Evolutionary conservation across 2,113 vertebrate genomes (phyloP), one percentile per base, ranked within the genome.

Genomic region (Semnornis frantzii): DNA sequence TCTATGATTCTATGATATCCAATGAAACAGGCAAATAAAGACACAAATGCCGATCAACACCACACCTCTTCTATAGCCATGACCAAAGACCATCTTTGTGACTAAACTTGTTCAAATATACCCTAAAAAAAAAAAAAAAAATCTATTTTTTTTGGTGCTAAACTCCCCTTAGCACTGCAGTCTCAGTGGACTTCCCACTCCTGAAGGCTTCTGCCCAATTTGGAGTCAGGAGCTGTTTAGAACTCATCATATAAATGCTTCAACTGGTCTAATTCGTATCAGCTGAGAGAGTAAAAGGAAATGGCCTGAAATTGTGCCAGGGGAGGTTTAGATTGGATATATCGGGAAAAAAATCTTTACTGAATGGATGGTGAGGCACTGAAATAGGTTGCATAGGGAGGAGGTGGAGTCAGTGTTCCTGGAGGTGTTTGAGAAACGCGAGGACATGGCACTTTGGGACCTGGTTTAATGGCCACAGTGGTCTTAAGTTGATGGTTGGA

Each of bases 61-160:
- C 74, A 42, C 5, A 44, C 9, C 16, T 74, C 0, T 0, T 74
- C 50, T 25, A 58, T 0, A 2, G 37, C 1, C 5, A 34, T 44
- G 50, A 62, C 62, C 71, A 42, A 50, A 82, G 75, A 52, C 31
- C 54, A 62, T 72, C 39, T 58, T 74, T 52, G 44, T 94, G 48
- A 92, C 59, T 69, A 75, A 69, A 33, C 37, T 79, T 63, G 72
- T 37, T 11, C 46, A 48, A 73, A 92, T 75, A 75, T 24, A 85
- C 6, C 64, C 27, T n/a, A 54, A 19, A 52, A 75, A 81, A 82
- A 76, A 2, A 3, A 42, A 37, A 37, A 37, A 37, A 37, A 37
- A 37, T 37, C n/a, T n/a, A n/a, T n/a, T n/a, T n/a, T n/a, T n/a
- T 37, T 8, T 37, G 37, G 37, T 37, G 27, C 37, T 87, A 16